Evolutionary conservation across 2,888 invertebrate genomes (phyloP).

Genomic region (Lithophane semibrunnea): DNA sequence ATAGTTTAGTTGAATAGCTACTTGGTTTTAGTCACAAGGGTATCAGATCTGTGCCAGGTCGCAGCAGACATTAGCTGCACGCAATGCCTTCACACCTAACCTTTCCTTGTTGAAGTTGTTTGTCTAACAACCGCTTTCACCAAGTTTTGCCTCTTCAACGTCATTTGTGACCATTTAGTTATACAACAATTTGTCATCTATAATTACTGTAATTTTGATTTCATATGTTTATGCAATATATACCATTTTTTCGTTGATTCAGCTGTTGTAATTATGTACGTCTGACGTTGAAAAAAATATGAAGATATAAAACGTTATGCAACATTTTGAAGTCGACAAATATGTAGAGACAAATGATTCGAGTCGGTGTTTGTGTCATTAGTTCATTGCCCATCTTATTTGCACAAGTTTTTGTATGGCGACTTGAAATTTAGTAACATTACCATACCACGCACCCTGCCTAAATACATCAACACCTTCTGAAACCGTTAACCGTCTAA

Average conservation of each 20-base stretch:
- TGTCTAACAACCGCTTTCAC: constrained; percentile 42
- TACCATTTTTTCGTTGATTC: constrained; percentile 9
- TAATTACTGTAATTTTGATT: neutral
- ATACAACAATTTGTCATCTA: constrained; percentile 17
- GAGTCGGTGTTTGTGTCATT: constrained; percentile 33
- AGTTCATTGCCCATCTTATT: constrained; percentile 34
- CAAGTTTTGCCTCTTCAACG: constrained; percentile 3
- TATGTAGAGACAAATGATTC: constrained; percentile 45
- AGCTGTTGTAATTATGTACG: constrained; percentile 7
- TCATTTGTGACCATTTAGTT: constrained; percentile 10
- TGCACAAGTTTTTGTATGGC: constrained; percentile 14
- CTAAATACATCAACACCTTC: neutral
- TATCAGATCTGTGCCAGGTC: constrained; percentile 58
- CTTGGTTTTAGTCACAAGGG: constrained; percentile 36
- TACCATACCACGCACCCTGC: neutral
- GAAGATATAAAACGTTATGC: constrained; percentile 19
- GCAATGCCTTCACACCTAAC: constrained; percentile 62
- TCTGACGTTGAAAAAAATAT: neutral
- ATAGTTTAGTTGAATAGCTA: constrained; percentile 19
- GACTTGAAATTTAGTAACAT: neutral
- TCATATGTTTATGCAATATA: constrained; percentile 15
- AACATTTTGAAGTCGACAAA: constrained; percentile 18
- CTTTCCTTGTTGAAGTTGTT: constrained; percentile 47
- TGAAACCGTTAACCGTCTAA: neutral
- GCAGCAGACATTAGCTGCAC: constrained; percentile 56